These are phyloP conservation scores for Trematocara nigrifrons DNA, from an alignment of 2,113 vertebrate genomes.

Conservation along the genomic window DNA sequence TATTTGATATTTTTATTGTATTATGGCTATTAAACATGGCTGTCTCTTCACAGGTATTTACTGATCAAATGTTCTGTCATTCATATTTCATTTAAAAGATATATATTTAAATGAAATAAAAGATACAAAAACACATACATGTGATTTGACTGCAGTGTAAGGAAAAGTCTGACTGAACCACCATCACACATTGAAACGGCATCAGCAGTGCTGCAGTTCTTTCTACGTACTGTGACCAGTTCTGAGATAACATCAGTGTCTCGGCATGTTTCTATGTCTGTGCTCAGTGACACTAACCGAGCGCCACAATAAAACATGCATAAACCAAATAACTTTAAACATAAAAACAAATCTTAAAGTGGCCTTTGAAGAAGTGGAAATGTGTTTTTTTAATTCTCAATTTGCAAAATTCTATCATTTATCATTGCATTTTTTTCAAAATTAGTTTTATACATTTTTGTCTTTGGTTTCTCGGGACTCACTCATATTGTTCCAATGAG, in stretches of 20 bases:
- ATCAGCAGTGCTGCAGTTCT: not conserved
- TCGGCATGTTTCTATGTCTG: not conserved
- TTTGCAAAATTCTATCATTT: not conserved
- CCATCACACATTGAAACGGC: not conserved
- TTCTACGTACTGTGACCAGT: no score
- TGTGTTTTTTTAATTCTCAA: not conserved
- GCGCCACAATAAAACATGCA: not conserved
- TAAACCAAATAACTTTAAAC: not conserved
- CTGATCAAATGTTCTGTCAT: not conserved
- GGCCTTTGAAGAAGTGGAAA: not conserved
- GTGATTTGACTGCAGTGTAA: not conserved
- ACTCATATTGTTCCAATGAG: not conserved
- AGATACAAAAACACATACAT: not conserved
- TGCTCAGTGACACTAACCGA: not conserved
- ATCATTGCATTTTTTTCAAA: not conserved
- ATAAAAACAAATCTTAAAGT: not conserved
- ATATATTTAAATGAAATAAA: not conserved
- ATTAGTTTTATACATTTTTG: not conserved
- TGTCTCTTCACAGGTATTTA: not conserved
- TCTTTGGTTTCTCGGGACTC: not conserved
- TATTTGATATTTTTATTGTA: not conserved
- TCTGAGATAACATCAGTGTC: not conserved
- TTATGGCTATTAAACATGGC: not conserved
- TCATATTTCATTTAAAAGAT: not conserved
- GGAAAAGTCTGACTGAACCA: not conserved